Base-by-base conservation (phyloP, 2,888 invertebrate species). In the Calephelis perditalis region DNA sequence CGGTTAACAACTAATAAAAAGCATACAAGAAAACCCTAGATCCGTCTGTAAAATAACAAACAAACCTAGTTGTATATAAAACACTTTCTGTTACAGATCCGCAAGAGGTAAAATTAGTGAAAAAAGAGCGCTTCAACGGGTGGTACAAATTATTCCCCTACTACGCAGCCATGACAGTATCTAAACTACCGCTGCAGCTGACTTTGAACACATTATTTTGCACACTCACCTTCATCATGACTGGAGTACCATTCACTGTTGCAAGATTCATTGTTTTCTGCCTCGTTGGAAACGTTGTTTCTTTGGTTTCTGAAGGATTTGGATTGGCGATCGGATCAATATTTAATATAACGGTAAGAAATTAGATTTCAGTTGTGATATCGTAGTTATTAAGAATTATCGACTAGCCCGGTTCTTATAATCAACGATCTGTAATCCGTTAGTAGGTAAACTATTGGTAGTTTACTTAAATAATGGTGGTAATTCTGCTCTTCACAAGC, bases 251-350 rank as follows among this genome's bases (percentile, higher is more conserved):
- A 0, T 91, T 92, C 46, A 92, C 93, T 65, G 74, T 92, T 55
- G 73, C 88, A 68, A 91, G 96, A 43, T 96, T 95, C 74, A 75
- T 91, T 8, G 86, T 94, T 61, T 96, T 95, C 78, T 91, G 94
- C 44, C 73, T 93, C 0, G 91, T 95, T 37, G 94, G 94, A 0
- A 92, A 94, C 58, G 85, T 94, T 60, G 93, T 95, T 8, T 94
- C 95, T 0, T 82, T 96, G 49, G 94, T 94, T 0, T 94, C 96
- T 15, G 96, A 96, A 76, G 95, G 95, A 44, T 91, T 96, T 76
- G 96, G 96, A 0, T 75, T 96, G 64, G 92, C 95, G 0, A 95
- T 96, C 70, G 96, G 96, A 59, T 92, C 94, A 4, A 82, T 93
- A 9, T 94, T 94, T 68, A 94, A 88, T 73, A 91, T 94, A 61